Evolutionary conservation across 1,140 invertebrate genomes (phyloP).

Genomic region (Atopsyche davidsoni): DNA sequence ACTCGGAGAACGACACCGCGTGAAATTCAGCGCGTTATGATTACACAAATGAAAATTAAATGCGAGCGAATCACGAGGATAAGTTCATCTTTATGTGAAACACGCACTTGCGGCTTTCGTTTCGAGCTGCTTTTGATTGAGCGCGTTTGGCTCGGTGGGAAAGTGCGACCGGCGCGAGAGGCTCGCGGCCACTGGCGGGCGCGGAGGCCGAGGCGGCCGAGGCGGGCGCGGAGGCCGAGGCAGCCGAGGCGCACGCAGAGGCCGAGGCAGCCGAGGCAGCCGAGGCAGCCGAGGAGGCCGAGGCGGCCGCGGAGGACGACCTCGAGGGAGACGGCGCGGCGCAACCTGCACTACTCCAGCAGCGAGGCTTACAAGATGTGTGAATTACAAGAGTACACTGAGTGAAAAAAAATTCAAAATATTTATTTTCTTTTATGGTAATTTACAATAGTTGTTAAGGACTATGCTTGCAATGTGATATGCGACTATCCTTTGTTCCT

Average conservation of each 20-base stretch:
- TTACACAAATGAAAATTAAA: too few species aligned
- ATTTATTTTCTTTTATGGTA: too few species aligned
- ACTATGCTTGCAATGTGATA: too few species aligned
- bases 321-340: neutral
- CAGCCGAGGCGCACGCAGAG: neutral
- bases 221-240: neutral
- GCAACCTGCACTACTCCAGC: too few species aligned
- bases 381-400: too few species aligned
- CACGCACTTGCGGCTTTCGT: slow-evolving; percentile 11
- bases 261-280: too few species aligned
- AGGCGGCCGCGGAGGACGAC: neutral
- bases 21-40: too few species aligned
- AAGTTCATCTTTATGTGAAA: neutral
- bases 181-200: slow-evolving; percentile 8
- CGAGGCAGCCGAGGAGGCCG: too few species aligned
- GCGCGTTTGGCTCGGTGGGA: slow-evolving; percentile 6
- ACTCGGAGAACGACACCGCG: too few species aligned
- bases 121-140: slow-evolving; percentile 8
- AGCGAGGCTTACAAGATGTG: neutral
- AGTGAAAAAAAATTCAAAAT: too few species aligned
- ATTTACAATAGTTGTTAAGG: too few species aligned
- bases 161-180: slow-evolving; percentile 1
- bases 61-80: neutral
- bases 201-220: neutral
- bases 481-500: too few species aligned